phyloP scores from a whole-genome alignment of 1,140 invertebrate genomes.

The Ridgeia piscesae region DNA sequence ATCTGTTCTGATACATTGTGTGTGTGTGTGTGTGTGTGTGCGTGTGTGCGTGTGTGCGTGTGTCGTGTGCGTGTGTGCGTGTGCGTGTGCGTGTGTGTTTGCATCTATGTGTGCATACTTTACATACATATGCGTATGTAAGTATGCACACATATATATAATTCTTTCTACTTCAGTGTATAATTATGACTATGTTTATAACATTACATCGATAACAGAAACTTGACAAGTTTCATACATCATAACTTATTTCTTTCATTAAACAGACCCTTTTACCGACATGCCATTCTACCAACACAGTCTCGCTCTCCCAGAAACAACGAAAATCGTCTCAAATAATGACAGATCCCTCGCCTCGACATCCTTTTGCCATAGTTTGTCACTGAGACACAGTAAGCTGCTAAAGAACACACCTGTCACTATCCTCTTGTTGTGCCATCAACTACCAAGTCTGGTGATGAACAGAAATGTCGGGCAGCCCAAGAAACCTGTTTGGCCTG shows the following conservation, averaged over 20 bases:
- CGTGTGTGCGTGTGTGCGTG: too few relatives aligned
- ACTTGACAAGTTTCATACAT: neutral
- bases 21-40: too few relatives aligned
- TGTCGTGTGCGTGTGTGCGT: too few relatives aligned
- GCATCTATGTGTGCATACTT: too few relatives aligned
- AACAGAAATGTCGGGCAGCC: neutral
- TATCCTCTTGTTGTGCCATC: neutral
- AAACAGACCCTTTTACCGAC: too few relatives aligned
- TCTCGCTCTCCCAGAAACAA: too few relatives aligned
- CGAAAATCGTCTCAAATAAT: neutral
- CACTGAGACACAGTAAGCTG: neutral
- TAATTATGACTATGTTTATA: neutral
- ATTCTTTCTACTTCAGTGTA: neutral
- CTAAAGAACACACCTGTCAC: neutral
- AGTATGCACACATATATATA: neutral
- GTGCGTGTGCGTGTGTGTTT: too few relatives aligned
- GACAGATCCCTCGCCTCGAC: neutral
- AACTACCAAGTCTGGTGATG: neutral
- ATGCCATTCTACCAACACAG: too few relatives aligned
- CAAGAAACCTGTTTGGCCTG: neutral
- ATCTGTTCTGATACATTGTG: neutral
- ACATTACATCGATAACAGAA: neutral
- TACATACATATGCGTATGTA: too few relatives aligned
- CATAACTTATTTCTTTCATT: neutral
- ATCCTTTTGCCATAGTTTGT: neutral